phyloP scores from a whole-genome alignment of 2,113 vertebrate species.

The Harpagus bidentatus region DNA sequence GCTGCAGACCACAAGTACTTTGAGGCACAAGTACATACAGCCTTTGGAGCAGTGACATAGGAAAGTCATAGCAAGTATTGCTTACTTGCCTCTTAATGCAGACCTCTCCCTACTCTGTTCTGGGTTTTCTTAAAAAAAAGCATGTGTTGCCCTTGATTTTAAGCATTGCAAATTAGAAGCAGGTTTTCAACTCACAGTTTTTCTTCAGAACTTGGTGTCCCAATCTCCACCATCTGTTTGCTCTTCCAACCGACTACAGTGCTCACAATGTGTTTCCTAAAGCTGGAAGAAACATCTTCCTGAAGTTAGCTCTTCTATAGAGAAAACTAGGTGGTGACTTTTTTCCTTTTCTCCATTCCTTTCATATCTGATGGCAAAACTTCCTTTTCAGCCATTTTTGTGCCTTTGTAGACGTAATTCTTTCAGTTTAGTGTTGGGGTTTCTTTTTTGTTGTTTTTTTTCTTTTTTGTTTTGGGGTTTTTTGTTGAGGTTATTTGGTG shows the following conservation, averaged over 20 bases:
- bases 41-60: neutral
- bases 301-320: neutral
- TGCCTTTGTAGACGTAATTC: neutral
- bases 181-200: neutral
- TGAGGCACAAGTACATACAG: neutral
- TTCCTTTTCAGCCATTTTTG: neutral
- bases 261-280: neutral
- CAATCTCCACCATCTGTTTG: neutral
- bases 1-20: constrained; percentile 39
- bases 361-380: neutral
- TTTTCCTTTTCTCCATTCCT: neutral
- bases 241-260: rapidly evolving
- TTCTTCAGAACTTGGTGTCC: neutral
- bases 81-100: neutral
- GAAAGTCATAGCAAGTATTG: neutral
- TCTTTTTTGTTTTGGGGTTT: neutral
- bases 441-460: neutral
- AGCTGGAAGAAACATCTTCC: neutral
- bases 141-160: neutral
- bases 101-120: neutral
- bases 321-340: neutral
- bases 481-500: neutral
- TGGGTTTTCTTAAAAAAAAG: neutral
- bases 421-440: neutral
- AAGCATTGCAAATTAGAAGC: neutral